These are phyloP conservation scores for Wiebesia pumilae DNA, from an alignment of 1,140 invertebrate species.

Conservation along the genomic window DNA sequence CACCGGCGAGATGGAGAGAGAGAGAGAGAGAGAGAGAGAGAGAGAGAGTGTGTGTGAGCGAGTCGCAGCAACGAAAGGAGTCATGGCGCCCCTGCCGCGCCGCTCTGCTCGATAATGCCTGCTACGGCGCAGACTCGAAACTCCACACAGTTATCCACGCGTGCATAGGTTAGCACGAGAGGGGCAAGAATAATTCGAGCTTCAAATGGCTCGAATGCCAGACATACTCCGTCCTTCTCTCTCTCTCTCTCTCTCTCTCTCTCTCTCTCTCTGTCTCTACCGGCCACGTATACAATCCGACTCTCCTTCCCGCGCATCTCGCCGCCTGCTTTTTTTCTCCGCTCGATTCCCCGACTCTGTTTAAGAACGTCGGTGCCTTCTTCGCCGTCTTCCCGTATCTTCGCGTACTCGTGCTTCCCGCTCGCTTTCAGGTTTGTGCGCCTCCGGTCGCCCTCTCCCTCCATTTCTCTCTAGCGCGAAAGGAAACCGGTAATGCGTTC, in stretches of 20 bases:
- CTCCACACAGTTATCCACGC: conserved; percentile 29
- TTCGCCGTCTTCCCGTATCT: not conserved
- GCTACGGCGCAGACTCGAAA: conserved; percentile 54
- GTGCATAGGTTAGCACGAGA: not conserved
- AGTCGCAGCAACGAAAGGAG: not conserved
- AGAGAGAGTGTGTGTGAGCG: not conserved
- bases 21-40: not conserved
- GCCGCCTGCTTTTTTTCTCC: not conserved
- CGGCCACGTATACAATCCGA: not conserved
- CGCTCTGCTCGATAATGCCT: conserved; percentile 54
- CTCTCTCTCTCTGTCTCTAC: not conserved
- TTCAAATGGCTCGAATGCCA: conserved; percentile 40
- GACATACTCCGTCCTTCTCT: conserved; percentile 2
- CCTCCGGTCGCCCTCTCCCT: not conserved
- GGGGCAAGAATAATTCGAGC: conserved; percentile 25
- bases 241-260: conserved; percentile 3
- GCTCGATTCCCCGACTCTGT: not conserved
- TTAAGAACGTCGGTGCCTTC: not conserved
- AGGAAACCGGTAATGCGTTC: no score
- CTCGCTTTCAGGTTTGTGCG: no score
- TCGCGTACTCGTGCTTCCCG: not conserved
- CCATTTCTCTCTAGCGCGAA: no score
- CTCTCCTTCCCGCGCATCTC: not conserved
- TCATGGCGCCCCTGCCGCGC: not conserved
- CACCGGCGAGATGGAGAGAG: not conserved